Percentiles rank a stretch among this genome's conserved stretches.
phyloP scores from a whole-genome alignment of 2,888 invertebrate genomes.

The Sarcophaga carnaria region DNA sequence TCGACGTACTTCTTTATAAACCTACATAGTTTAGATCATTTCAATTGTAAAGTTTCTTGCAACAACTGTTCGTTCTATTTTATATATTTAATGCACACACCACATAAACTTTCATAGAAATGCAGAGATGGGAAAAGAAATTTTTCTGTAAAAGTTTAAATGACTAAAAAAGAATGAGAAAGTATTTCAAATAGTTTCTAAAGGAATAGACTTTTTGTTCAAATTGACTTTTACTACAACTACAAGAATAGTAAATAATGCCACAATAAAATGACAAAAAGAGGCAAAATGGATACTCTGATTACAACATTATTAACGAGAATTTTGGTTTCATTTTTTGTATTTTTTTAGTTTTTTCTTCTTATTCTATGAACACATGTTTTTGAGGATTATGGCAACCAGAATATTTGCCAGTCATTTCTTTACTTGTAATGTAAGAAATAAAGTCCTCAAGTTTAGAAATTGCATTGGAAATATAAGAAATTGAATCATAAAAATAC shows the following conservation, averaged over 20 bases:
- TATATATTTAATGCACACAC: constrained; percentile 7
- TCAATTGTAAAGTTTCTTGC: constrained; percentile 33
- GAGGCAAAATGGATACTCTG: too few species aligned
- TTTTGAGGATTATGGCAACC: too few species aligned
- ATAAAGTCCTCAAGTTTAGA: too few species aligned
- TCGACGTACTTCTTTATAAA: constrained; percentile 7
- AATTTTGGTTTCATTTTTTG: not conserved
- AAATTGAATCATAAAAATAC: too few species aligned
- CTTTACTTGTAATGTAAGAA: too few species aligned
- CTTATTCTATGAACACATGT: too few species aligned
- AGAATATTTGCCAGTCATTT: too few species aligned
- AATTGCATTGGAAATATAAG: too few species aligned
- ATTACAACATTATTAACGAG: not conserved
- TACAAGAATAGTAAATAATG: not conserved
- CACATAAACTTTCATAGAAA: not conserved
- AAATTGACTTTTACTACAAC: constrained; percentile 13
- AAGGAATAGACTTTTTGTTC: constrained; percentile 55
- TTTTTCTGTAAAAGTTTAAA: constrained; percentile 27
- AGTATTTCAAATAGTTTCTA: constrained; percentile 35
- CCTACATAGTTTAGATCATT: constrained; percentile 2
- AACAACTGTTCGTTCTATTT: constrained; percentile 45
- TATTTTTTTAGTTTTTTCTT: not conserved
- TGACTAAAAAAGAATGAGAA: not conserved
- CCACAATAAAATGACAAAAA: too few species aligned
- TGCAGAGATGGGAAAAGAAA: not conserved